These are phyloP conservation scores for Plagiodera versicolora DNA, from an alignment of 2,888 invertebrate species.

Conservation along the genomic window DNA sequence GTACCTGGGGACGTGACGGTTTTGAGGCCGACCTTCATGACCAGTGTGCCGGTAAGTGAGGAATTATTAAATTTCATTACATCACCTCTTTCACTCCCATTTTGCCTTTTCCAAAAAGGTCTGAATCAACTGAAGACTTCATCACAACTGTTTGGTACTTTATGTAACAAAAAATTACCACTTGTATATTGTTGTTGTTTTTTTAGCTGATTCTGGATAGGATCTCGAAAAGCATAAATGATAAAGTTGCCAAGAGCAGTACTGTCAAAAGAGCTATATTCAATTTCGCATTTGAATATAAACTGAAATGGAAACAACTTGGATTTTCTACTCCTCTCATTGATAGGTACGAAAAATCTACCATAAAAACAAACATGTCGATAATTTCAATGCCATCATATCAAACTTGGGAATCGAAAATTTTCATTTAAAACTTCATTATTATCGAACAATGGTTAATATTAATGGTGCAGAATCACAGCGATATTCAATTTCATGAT, in stretches of 20 bases:
- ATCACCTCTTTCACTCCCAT: no score
- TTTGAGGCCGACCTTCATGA: conserved; percentile 33
- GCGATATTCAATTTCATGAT: no score
- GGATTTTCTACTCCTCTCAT: conserved; percentile 83
- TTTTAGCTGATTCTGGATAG: conserved; percentile 89
- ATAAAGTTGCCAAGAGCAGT: conserved; percentile 85
- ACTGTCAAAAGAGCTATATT: conserved; percentile 80
- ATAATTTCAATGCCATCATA: no score
- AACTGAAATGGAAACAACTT: conserved; percentile 78
- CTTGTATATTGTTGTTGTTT: neutral
- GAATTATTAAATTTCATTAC: no score
- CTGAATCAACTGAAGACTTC: no score
- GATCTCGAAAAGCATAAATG: conserved; percentile 94
- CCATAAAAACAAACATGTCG: neutral
- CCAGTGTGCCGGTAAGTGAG: conserved; percentile 34
- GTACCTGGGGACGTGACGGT: conserved; percentile 31
- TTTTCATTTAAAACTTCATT: no score
- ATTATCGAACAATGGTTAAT: no score
- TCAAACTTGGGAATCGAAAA: no score
- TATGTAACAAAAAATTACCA: neutral
- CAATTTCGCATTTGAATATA: conserved; percentile 92
- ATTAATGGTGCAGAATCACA: no score
- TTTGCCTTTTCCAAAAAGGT: no score
- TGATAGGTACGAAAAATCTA: conserved; percentile 56
- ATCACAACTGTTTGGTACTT: no score